These are phyloP conservation scores for Spea hammondii DNA, from an alignment of 2,797 vertebrate species.

Conservation along the genomic window DNA sequence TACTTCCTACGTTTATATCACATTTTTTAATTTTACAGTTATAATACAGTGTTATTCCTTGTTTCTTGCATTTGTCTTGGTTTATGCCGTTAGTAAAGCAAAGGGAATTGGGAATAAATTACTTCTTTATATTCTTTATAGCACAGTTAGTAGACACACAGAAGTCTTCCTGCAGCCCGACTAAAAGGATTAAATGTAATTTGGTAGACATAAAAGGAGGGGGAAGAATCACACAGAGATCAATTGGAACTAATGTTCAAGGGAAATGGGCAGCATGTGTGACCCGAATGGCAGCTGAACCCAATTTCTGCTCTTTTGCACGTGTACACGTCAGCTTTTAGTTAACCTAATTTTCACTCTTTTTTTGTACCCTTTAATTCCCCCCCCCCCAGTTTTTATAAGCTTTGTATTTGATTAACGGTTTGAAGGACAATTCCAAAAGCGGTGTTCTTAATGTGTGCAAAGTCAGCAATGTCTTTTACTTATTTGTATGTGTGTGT, in stretches of 20 bases:
- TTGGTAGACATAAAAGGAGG: slow-evolving; percentile 6
- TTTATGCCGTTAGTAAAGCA: not conserved
- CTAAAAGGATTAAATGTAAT: slow-evolving; percentile 18
- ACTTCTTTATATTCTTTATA: slow-evolving; percentile 9
- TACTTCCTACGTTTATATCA: not conserved
- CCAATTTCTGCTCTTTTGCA: not conserved
- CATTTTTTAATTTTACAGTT: not conserved
- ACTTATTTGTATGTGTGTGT: no score
- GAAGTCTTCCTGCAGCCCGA: not conserved
- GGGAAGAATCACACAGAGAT: not conserved
- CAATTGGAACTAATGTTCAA: not conserved
- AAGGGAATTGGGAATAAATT: slow-evolving; percentile 8
- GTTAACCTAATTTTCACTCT: not conserved
- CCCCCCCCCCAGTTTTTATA: not conserved
- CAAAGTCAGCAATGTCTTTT: not conserved
- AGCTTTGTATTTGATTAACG: not conserved
- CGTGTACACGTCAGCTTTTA: not conserved
- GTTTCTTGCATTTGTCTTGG: not conserved
- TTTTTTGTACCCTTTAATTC: not conserved
- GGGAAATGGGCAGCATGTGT: not conserved
- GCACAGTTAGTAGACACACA: not conserved
- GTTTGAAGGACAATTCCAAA: not conserved
- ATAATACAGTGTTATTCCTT: not conserved
- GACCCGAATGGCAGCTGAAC: not conserved
- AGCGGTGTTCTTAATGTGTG: not conserved